Evolutionary conservation across 2,888 invertebrate species (phyloP), one percentile per base, ranked within the genome.

Genomic region (Cryptophagus acutangulus): DNA sequence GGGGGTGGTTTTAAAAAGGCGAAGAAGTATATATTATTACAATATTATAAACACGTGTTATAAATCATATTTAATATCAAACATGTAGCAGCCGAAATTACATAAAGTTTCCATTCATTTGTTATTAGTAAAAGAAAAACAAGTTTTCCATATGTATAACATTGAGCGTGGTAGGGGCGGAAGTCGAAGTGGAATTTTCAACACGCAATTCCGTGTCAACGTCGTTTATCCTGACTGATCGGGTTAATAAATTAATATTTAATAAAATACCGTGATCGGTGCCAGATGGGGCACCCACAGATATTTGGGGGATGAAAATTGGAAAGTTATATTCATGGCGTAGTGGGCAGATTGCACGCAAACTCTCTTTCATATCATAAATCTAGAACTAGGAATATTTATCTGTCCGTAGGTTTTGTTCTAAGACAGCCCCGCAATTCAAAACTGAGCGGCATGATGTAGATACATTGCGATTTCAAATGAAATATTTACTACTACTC

Each of bases 191-290:
- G 52, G 45, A 45, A 54, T 54, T 58, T 58, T 52, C 49, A 45
- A 51, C 59, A 59, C 57, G 57, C 57, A 55, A 59, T 58, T 52
- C 47, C 59, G 57, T 59, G 57, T 58, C 56, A 52, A 52, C 54
- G 49, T 45, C 53, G 48, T 58, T 58, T 58, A 57, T 59, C 54
- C 55, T 49, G 53, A 49, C 55, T 51, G 54, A 56, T 55, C 53
- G 55, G 43, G 48, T 54, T 57, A 59, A 59, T 59, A 57, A 58
- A 57, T 58, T 59, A 57, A 58, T 59, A 57, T 58, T 59, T 59
- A 56, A 59, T 57, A 58, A 55, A 56, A 52, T 52, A 42, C 44
- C 47, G 49, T 52, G 56, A 54, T 57, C 46, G 52, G 40, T 40
- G 41, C 49, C 54, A 55, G 55, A 47, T 51, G 54, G 51, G 49